Evolutionary conservation across 2,113 vertebrate species (phyloP).

Genomic region (Hemibates koningsi): DNA sequence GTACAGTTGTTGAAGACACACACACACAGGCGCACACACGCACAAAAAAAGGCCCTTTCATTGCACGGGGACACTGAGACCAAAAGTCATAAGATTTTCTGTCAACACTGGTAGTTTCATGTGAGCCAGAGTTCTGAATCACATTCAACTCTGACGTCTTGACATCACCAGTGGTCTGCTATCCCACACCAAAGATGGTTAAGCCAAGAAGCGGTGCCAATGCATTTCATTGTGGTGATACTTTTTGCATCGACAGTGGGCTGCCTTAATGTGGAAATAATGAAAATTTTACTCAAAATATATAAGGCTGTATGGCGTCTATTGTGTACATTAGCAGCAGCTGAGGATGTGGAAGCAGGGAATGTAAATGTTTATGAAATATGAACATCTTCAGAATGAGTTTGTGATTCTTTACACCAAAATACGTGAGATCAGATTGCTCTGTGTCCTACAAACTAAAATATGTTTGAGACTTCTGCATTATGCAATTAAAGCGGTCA

Average conservation of each 20-base stretch:
- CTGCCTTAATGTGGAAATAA: neutral
- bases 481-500: neutral
- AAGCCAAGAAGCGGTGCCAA: neutral
- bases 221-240: fast-evolving
- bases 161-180: neutral
- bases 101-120: neutral
- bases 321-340: neutral
- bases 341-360: neutral
- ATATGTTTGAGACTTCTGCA: neutral
- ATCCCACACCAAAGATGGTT: neutral
- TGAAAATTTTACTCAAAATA: fast-evolving
- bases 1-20: neutral
- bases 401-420: neutral
- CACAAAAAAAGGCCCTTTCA: neutral
- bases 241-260: fast-evolving
- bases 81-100: neutral
- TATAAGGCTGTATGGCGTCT: fast-evolving
- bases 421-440: neutral
- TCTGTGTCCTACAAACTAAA: neutral
- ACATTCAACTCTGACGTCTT: neutral
- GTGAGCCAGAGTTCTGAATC: neutral
- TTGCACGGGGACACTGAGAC: neutral
- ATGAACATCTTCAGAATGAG: neutral
- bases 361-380: neutral
- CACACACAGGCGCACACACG: fast-evolving